Evolutionary conservation across 2,113 vertebrate genomes (phyloP), one percentile per base, ranked within the genome.

Genomic region (Poecile atricapillus): DNA sequence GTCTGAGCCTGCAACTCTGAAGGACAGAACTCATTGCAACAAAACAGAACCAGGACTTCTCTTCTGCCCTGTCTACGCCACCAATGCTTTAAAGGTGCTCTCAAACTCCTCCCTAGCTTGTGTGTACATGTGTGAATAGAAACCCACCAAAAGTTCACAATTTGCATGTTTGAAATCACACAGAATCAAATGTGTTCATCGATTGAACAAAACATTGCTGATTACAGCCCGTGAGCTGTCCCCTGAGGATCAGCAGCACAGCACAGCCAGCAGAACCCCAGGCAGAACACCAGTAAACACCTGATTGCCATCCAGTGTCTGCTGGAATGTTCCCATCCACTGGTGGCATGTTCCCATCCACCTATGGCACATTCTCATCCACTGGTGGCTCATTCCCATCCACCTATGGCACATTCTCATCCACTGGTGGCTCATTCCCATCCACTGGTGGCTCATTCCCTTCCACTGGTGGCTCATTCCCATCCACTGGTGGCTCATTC

Each of bases 111-210:
- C 15, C 35, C n/a, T 21, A 6, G 22, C 27, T 22, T 10, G 10
- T 12, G 15, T 30, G 31, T n/a, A 7, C 13, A 3, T 7, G 11
- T 2, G 8, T 25, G 60, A 68, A 22, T 16, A 12, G 18, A 30
- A 27, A 59, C 49, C 47, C n/a, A 17, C 10, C 8, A 6, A 12
- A 31, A 59, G 46, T 28, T 11, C 49, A 20, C 30, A 4, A 1
- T 14, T 81, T 22, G 7, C 0, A 0, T 25, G 8, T 69, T 81
- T 63, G 18, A 21, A 39, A 39, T n/a, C 11, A 5, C 33, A 24
- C 39, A 23, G 27, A 56, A 39, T 70, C 0, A 0, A 47, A 50
- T 35, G 28, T 44, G 19, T 52, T 21, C 19, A 24, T 39, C 33
- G 46, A 41, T 84, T 47, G 35, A 65, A 39, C 27, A 50, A 30